Evolutionary conservation across 92 coral and sea anemone species (phyloP), one percentile per base, ranked within the genome.

Genomic region (Paragorgia papillata): DNA sequence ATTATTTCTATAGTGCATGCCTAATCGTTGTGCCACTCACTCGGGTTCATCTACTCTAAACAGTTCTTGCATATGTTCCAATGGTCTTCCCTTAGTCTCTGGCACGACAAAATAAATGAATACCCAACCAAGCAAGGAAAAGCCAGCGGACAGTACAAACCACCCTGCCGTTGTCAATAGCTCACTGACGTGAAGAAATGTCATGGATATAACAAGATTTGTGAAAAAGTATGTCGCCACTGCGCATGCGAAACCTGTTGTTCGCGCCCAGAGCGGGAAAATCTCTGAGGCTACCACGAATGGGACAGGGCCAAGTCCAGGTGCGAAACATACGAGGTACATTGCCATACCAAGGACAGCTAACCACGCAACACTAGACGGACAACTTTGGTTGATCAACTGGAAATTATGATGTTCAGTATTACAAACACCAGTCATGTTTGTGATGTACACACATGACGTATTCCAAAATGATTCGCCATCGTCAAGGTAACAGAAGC

Each of bases 31-130:
- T 37, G 43, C 10, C 43, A 37, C n/a, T 46, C n/a, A 6, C n/a
- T 15, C n/a, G 12, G 53, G n/a, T 46, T 2, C 53, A 46, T 21
- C 13, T 27, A 9, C 18, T 56, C 21, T n/a, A 82, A 90, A 88
- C 30, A 93, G 69, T 49, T 69, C 74, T 34, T 87, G 85, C 39
- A 94, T 74, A 62, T 94, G 86, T 70, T 94, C 98, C 10, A 94
- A 77, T 15, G 87, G 83, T 71, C 86, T 94, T 57, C 92, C 95
- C 65, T 83, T 94, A 7, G 98, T 94, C 54, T 94, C 98, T 28
- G 95, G 98, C 24, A 94, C 84, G 62, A 76, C 68, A 32, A 62
- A 9, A 74, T 41, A 94, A 49, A 86, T 85, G 69, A 94, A 89
- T 20, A 94, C 26, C 92, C 95, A 91, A 6, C 95, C 97, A 12